These are phyloP conservation scores for Chlorops oryzae DNA, from an alignment of 1,140 invertebrate genomes.

Conservation along the genomic window DNA sequence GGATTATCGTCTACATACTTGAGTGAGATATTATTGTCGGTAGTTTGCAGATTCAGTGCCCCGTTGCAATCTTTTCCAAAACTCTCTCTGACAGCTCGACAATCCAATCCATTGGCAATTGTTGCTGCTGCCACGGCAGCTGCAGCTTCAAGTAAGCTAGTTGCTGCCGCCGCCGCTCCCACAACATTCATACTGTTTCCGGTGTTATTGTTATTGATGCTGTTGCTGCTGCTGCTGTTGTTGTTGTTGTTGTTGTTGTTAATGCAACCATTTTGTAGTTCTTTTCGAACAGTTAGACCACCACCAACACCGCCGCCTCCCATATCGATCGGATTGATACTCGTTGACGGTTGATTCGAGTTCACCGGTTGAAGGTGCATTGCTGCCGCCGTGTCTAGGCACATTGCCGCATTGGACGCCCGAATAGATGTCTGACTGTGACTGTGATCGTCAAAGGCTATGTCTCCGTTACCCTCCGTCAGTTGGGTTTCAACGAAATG, in stretches of 20 bases:
- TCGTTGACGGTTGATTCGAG: no score
- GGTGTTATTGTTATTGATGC: no score
- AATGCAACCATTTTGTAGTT: background rate
- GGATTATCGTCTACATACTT: slow-evolving; percentile 34
- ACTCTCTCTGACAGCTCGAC: background rate
- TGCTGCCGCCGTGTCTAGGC: no score
- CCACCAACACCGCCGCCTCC: slow-evolving; percentile 1
- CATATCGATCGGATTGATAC: no score
- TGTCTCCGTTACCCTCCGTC: slow-evolving; percentile 19
- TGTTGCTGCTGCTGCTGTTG: slow-evolving; percentile 30
- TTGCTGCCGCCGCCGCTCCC: slow-evolving; percentile 14
- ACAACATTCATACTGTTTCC: slow-evolving; percentile 17
- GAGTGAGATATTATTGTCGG: slow-evolving; percentile 42
- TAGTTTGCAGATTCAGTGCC: slow-evolving; percentile 35
- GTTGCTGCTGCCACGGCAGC: slow-evolving; percentile 29
- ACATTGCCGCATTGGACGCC: background rate
- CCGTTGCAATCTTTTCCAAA: slow-evolving; percentile 42
- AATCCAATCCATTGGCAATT: slow-evolving; percentile 19
- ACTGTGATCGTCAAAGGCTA: no score
- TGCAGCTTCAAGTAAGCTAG: no score
- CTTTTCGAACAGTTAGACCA: background rate
- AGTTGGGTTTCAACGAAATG: slow-evolving; percentile 43
- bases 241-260: slow-evolving; percentile 10
- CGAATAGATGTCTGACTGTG: background rate
- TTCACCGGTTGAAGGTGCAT: no score